Evolutionary conservation across 2,888 invertebrate species (phyloP), one percentile per base, ranked within the genome.

Genomic region (Eubasilissa splendida): DNA sequence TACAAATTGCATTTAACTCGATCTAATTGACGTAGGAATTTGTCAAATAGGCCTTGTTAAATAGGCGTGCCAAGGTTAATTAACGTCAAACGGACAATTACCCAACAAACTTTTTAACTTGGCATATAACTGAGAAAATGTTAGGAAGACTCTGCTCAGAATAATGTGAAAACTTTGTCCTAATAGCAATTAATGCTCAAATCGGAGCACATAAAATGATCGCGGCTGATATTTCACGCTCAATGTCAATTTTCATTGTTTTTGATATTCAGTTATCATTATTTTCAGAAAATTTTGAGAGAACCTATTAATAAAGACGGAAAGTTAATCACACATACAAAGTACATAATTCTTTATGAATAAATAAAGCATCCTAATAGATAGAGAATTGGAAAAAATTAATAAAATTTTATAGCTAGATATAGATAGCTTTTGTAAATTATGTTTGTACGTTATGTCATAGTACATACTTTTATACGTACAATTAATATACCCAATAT

Each of bases 121-220:
- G 14, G 50, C 50, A 68, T 50, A 68, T n/a, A 71, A 56, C 33
- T 50, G 52, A 71, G 11, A 56, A 71, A 71, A 71, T 33, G 71
- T 53, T 12, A 56, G 33, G 10, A 14, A 63, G 33, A 31, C 14
- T 10, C 71, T 9, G 71, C 56, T 54, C n/a, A 56, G 22, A 75
- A 60, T 75, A 75, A 75, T 75, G 75, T 31, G 50, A 60, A 75
- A 75, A 75, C 50, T 75, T 75, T 75, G 75, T 75, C 60, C 50
- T 11, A 10, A 22, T 12, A 75, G 75, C 59, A 75, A 75, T 75
- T 75, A 75, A 52, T 60, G 59, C 52, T 75, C 50, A 50, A 75
- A 60, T 60, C 14, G 50, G 42, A 42, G 14, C 59, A 75, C 60
- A 60, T 75, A 60, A 50, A 50, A 60, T 14, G 60, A 22, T 63